Percentiles rank a stretch among this genome's conserved stretches.
Conservation (phyloP, 2,113 vertebrate genomes). For the Trogon melanurus region DNA sequence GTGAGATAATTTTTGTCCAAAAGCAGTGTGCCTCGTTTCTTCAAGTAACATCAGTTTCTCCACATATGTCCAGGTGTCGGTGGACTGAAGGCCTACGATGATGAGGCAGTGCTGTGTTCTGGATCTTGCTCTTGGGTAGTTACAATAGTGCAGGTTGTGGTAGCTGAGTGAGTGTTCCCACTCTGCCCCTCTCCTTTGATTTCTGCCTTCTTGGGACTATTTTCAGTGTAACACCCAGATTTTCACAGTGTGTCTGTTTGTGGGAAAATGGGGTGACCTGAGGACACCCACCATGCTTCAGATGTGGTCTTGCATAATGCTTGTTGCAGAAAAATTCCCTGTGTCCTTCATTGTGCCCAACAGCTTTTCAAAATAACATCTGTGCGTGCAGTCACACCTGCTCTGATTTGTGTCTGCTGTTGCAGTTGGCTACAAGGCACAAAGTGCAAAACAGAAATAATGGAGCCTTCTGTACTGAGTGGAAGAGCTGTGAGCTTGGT, state of each 20-base stretch:
- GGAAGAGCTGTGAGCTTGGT: neutral
- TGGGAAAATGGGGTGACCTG: neutral
- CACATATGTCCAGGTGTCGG: neutral
- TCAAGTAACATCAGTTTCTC: neutral
- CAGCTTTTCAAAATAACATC: neutral
- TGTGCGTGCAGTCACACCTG: slow-evolving; percentile 4
- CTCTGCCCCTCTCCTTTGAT: neutral
- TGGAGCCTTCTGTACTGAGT: neutral
- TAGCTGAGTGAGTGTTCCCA: neutral
- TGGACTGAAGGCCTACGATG: neutral
- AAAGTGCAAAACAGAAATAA: neutral
- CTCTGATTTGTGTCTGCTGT: slow-evolving; percentile 22
- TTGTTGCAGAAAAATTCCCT: neutral
- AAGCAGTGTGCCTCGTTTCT: neutral
- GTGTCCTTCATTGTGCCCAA: neutral
- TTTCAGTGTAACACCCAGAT: neutral
- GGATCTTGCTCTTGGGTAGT: neutral
- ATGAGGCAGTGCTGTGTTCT: neutral
- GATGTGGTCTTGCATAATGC: neutral
- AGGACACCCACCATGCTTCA: neutral
- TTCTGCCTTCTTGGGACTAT: neutral
- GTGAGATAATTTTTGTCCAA: neutral
- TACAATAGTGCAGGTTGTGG: neutral
- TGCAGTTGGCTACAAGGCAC: neutral
- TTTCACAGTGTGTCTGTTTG: neutral